Base-by-base conservation (phyloP, 2,797 vertebrate genomes). In the Enteromius argenteus region DNA sequence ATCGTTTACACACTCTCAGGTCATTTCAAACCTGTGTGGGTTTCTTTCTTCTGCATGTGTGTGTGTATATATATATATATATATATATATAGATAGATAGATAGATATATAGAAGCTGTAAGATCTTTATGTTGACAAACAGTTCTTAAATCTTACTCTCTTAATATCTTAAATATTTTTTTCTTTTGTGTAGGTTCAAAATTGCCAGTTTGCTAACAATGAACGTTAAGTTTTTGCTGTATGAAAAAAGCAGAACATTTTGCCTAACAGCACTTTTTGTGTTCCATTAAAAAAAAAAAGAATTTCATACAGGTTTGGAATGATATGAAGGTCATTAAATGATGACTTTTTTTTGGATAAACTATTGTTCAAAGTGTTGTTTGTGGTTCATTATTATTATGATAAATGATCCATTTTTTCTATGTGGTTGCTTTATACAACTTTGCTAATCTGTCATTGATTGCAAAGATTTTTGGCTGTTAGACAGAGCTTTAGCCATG, bases 361-460 rank as follows among this genome's bases (percentile, higher is more conserved):
- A 23, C 21, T 72, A 30, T 68, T 67, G 4, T 30, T 60, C 9
- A 62, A 30, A 78, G 51, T 84, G 80, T 42, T 74, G 76, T 58
- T 30, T 5, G 10, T 69, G 58, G 49, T 82, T 58, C 56, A 11
- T 58, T 58, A 58, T 58, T 23, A 23, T 56, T 4, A 77, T 87
- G 67, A 58, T 77, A 39, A 53, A 49, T 62, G 53, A 21, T 87
- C 62, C 19, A 56, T 66, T 84, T 58, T 81, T 78, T 83, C 7
- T 82, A 39, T 82, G 69, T 84, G 67, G 51, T 77, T 42, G 77
- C 37, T 66, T 86, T 62, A 39, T 56, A 11, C 76, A 64, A 76
- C 79, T 89, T 88, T 91, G 84, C 86, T 69, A 86, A 88, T 90
- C 81, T 80, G 75, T 42, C 79, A 60, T 58, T 35, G 86, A 86